These are phyloP conservation scores for Sarcophaga bullata DNA, from an alignment of 1,140 invertebrate species.

Conservation along the genomic window DNA sequence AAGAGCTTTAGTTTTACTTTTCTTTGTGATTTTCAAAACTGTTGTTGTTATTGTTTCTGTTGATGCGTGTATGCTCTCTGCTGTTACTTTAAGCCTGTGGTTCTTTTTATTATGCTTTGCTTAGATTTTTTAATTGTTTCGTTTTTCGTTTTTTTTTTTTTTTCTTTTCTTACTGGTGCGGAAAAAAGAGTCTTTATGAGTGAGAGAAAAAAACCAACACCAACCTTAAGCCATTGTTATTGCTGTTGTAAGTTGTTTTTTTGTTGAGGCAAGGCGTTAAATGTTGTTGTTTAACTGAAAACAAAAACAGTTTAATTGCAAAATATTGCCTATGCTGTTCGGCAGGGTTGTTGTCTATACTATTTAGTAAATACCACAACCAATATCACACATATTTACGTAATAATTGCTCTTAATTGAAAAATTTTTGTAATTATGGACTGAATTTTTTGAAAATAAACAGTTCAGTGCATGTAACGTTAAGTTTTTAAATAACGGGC, in stretches of 20 bases:
- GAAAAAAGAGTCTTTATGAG: conserved; percentile 13
- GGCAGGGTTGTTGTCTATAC: no score
- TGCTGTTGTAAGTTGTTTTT: conserved; percentile 7
- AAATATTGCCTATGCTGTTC: no score
- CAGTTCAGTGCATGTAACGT: no score
- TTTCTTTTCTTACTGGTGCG: conserved; percentile 1
- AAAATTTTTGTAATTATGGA: no score
- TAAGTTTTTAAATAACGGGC: no score
- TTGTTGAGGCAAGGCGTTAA: conserved; percentile 28
- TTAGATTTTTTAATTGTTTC: conserved; percentile 38
- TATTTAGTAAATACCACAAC: no score
- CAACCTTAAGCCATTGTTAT: not conserved
- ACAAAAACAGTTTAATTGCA: no score
- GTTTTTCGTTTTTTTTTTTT: not conserved
- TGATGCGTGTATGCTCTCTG: not conserved
- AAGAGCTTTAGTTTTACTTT: conserved; percentile 20
- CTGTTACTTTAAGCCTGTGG: conserved; percentile 28
- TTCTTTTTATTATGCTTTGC: conserved; percentile 17
- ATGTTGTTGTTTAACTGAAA: not conserved
- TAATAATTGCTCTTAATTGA: no score
- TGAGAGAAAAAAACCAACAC: not conserved
- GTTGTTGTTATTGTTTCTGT: not conserved
- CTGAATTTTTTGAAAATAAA: no score
- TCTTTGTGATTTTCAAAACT: not conserved
- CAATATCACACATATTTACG: no score